Conservation (phyloP, 2,113 vertebrate genomes). For the Rhizomys pruinosus region DNA sequence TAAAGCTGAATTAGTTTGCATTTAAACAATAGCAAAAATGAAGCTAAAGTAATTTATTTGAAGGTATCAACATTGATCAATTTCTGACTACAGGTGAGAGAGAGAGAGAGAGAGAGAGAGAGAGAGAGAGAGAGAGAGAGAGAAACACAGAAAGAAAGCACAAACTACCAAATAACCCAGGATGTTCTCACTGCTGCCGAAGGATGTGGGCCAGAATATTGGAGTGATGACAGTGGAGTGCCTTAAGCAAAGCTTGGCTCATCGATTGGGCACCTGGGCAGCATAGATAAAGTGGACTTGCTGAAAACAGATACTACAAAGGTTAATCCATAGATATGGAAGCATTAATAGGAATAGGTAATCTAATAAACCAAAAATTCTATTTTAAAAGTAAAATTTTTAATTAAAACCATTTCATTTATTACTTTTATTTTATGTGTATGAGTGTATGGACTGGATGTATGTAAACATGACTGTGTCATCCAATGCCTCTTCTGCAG, state of each 20-base stretch:
- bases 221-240: not conserved
- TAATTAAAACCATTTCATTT: not conserved
- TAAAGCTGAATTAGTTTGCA: not conserved
- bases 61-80: not conserved
- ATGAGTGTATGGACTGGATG: too few relatives aligned
- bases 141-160: too few relatives aligned
- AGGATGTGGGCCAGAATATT: not conserved
- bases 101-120: not conserved
- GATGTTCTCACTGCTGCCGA: not conserved
- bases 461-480: too few relatives aligned
- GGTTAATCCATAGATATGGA: not conserved
- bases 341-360: not conserved
- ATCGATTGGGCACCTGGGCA: not conserved
- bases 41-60: not conserved
- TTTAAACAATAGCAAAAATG: not conserved
- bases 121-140: too few relatives aligned
- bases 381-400: not conserved
- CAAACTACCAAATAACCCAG: too few relatives aligned
- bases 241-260: not conserved
- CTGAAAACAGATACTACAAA: not conserved
- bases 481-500: too few relatives aligned
- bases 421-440: too few relatives aligned
- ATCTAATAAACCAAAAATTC: not conserved
- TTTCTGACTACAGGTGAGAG: not conserved
- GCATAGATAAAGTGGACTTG: not conserved